These are phyloP conservation scores for Epicauta chinensis DNA, from an alignment of 1,140 invertebrate genomes.

Conservation along the genomic window DNA sequence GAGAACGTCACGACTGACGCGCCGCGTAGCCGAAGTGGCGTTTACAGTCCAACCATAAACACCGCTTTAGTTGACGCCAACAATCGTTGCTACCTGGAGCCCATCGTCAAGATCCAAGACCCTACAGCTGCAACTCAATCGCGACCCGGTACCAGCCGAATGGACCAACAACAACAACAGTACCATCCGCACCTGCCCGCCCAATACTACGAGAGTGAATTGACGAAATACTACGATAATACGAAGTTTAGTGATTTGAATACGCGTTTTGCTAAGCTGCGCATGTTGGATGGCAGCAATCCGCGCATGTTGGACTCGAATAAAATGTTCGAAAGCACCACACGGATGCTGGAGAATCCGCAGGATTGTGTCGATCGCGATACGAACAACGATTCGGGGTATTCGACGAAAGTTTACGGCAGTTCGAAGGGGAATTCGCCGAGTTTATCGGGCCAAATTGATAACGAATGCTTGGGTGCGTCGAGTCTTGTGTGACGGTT, in stretches of 20 bases:
- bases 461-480: conserved; percentile 36
- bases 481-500: conserved; percentile 36
- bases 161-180: background rate
- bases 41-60: conserved; percentile 37
- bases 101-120: conserved; percentile 34
- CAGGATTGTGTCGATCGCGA: conserved; percentile 49
- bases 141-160: conserved; percentile 4
- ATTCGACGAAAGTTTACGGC: conserved; percentile 69
- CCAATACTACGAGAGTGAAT: conserved; percentile 24
- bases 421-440: conserved; percentile 71
- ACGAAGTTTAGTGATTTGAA: conserved; percentile 27
- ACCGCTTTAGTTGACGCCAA: conserved; percentile 22
- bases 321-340: conserved; percentile 31
- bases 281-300: conserved; percentile 34
- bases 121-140: conserved; percentile 1
- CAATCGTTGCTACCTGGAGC: conserved; percentile 32
- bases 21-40: conserved; percentile 42
- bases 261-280: conserved; percentile 33
- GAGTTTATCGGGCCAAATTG: conserved; percentile 59
- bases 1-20: conserved; percentile 49
- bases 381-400: conserved; percentile 70
- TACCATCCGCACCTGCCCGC: background rate
- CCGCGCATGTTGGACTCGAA: conserved; percentile 21
- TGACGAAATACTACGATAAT: conserved; percentile 25
- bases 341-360: conserved; percentile 31